Evolutionary conservation across 2,888 invertebrate species (phyloP).

Genomic region (Ischnus inquisitorius): DNA sequence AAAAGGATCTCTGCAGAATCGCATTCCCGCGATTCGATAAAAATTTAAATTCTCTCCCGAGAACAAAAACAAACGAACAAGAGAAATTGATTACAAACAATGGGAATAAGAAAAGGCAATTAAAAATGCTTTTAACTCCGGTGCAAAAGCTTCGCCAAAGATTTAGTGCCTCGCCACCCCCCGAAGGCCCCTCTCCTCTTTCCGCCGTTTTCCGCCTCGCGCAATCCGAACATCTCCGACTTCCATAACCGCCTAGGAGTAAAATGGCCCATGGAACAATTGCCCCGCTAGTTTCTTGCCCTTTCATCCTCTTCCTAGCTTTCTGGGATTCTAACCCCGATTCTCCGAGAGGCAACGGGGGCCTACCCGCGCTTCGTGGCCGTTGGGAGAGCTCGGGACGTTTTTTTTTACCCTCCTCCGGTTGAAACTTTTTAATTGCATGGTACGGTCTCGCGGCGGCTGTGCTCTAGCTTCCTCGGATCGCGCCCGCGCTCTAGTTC

Average conservation of each 20-base stretch:
- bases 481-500: slow-evolving; percentile 11
- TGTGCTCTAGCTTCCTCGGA: slow-evolving; percentile 12
- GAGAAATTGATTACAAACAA: slow-evolving; percentile 28
- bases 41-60: slow-evolving; percentile 42
- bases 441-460: slow-evolving; percentile 72
- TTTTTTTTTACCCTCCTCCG: slow-evolving; percentile 71
- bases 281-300: slow-evolving; percentile 57
- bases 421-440: slow-evolving; percentile 84
- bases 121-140: slow-evolving; percentile 56
- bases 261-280: slow-evolving; percentile 64
- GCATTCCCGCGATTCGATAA: slow-evolving; percentile 22
- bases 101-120: slow-evolving; percentile 61
- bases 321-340: slow-evolving; percentile 47
- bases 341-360: slow-evolving; percentile 46
- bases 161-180: slow-evolving; percentile 56
- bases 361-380: slow-evolving; percentile 30
- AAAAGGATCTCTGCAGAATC: neutral
- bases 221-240: slow-evolving; percentile 8
- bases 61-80: slow-evolving; percentile 7
- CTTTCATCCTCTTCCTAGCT: slow-evolving; percentile 39
- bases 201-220: neutral
- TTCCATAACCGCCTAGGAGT: slow-evolving; percentile 45
- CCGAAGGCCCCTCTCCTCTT: no score
- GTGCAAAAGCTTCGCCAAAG: slow-evolving; percentile 38
- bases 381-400: slow-evolving; percentile 30